Conservation (phyloP, 1,140 invertebrate genomes). For the Drosophila jambulina region DNA sequence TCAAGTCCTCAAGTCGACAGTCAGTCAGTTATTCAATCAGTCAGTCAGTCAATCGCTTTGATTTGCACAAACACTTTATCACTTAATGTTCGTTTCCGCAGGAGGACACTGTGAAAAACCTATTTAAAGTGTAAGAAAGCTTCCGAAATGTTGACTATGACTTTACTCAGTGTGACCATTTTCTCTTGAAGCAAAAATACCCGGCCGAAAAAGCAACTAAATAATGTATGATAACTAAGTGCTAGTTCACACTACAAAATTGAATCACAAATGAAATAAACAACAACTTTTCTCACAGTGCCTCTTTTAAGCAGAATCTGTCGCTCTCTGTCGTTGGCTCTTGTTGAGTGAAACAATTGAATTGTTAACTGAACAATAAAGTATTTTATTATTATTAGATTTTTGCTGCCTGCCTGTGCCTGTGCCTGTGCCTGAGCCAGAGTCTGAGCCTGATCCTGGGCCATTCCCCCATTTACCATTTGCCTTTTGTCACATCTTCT, state of each 20-base stretch:
- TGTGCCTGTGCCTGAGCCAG: background rate
- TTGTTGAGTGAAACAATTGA: slow-evolving; percentile 83
- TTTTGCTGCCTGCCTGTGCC: slow-evolving; percentile 55
- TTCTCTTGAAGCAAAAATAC: background rate
- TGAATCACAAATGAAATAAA: no score
- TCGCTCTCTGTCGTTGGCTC: slow-evolving; percentile 26
- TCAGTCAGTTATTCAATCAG: background rate
- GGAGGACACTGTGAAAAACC: slow-evolving; percentile 3
- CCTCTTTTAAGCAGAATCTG: background rate
- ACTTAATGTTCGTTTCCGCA: slow-evolving; percentile 65
- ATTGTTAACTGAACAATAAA: slow-evolving; percentile 83
- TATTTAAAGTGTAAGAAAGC: background rate
- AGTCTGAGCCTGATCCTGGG: background rate
- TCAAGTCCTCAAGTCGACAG: background rate
- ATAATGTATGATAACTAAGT: background rate
- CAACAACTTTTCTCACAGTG: background rate
- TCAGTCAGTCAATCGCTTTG: slow-evolving; percentile 63
- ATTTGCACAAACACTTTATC: slow-evolving; percentile 77
- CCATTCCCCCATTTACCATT: slow-evolving; percentile 29
- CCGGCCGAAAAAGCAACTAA: background rate
- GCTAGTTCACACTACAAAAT: no score
- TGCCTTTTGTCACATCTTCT: slow-evolving; percentile 61
- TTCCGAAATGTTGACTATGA: background rate
- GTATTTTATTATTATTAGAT: slow-evolving; percentile 84
- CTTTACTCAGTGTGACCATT: background rate